Conservation (phyloP, 1,140 invertebrate species). For the Drosophila trapezifrons region DNA sequence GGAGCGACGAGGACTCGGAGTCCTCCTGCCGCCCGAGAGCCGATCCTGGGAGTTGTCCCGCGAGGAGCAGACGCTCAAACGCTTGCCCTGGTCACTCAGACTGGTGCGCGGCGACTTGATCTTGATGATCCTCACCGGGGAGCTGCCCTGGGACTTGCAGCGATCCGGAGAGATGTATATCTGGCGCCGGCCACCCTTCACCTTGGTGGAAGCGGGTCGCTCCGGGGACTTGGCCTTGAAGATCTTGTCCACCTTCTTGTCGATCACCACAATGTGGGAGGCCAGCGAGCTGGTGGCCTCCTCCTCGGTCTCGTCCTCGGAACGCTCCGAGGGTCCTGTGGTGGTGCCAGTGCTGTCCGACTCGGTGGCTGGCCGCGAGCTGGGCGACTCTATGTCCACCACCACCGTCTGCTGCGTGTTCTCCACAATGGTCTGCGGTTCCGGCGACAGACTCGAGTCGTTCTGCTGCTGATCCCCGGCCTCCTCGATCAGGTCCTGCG, state of each 20-base stretch:
- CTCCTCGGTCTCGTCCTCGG: conserved; percentile 78
- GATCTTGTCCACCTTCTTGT: conserved; percentile 83
- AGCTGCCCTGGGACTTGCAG: conserved; percentile 81
- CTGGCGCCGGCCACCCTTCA: conserved; percentile 62
- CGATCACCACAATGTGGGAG: conserved; percentile 76
- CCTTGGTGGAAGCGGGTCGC: conserved; percentile 43
- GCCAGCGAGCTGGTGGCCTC: conserved; percentile 49
- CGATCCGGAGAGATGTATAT: conserved; percentile 83
- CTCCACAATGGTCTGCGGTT: conserved; percentile 80
- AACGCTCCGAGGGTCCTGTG: conserved; percentile 71
- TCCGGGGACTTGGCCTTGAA: conserved; percentile 79
- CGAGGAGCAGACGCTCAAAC: conserved; percentile 69
- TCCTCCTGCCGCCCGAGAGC: conserved; percentile 67
- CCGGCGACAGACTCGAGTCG: conserved; percentile 79
- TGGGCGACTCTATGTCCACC: conserved; percentile 77
- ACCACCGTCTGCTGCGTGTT: conserved; percentile 77
- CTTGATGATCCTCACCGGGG: conserved; percentile 82
- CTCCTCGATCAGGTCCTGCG: conserved; percentile 58
- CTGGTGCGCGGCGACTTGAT: conserved; percentile 80
- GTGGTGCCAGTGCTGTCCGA: conserved; percentile 77
- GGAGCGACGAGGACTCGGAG: conserved; percentile 74
- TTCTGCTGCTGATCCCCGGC: conserved; percentile 75
- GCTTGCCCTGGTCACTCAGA: conserved; percentile 77
- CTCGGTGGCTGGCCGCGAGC: conserved; percentile 67
- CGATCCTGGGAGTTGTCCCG: conserved; percentile 81